Evolutionary conservation across 2,113 vertebrate species (phyloP).

Genomic region (Aleadryas rufinucha): DNA sequence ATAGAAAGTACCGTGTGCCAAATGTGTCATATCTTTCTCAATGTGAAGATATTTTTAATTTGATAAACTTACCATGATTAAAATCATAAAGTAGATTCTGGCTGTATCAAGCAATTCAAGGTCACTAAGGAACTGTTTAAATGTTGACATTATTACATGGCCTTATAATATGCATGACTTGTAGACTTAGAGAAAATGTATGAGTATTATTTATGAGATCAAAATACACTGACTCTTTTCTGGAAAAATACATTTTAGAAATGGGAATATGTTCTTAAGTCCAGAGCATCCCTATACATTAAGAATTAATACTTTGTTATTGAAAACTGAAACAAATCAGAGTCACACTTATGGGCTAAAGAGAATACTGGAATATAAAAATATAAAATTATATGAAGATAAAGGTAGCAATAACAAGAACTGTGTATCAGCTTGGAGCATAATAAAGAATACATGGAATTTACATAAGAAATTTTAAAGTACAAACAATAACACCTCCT

Average conservation of each 20-base stretch:
- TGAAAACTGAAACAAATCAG: background rate
- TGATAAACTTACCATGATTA: background rate
- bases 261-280: background rate
- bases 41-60: background rate
- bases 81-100: background rate
- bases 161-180: background rate
- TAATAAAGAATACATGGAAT: background rate
- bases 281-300: background rate
- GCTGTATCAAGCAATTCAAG: rapidly evolving
- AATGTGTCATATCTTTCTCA: background rate
- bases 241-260: background rate
- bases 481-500: background rate
- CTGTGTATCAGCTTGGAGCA: background rate
- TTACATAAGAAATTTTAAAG: background rate
- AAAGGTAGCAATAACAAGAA: background rate
- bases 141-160: background rate
- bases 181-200: background rate
- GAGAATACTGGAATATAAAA: background rate
- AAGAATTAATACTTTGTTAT: background rate
- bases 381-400: background rate
- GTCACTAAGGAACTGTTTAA: background rate
- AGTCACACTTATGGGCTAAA: background rate
- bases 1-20: background rate
- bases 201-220: background rate
- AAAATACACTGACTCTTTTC: background rate